Evolutionary conservation across 2,113 vertebrate genomes (phyloP).

Genomic region (Leucoraja erinaceus): DNA sequence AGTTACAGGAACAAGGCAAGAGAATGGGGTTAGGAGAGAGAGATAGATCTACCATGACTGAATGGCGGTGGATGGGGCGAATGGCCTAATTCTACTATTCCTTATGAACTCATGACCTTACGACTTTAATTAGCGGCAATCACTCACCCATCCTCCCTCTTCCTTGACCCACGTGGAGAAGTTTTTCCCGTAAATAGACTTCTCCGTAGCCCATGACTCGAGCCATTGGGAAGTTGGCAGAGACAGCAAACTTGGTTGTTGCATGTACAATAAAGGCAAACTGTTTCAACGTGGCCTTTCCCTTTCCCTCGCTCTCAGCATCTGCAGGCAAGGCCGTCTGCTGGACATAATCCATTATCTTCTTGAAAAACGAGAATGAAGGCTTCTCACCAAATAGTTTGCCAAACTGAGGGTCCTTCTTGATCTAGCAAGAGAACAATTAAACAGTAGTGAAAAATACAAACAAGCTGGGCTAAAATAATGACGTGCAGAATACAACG

Average conservation of each 20-base stretch:
- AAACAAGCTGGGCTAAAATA: not conserved
- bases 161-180: not conserved
- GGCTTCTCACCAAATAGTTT: not conserved
- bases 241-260: constrained; percentile 13
- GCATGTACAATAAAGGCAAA: constrained; percentile 26
- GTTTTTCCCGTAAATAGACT: constrained; percentile 5
- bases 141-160: constrained; percentile 24
- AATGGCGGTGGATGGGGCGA: too few relatives aligned
- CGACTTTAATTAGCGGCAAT: not conserved
- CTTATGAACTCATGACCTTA: too few relatives aligned
- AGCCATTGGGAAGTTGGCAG: constrained; percentile 1
- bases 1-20: too few relatives aligned
- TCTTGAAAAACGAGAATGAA: constrained; percentile 1
- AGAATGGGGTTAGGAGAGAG: too few relatives aligned
- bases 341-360: not conserved
- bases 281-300: not conserved
- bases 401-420: constrained; percentile 10
- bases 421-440: not conserved
- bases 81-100: too few relatives aligned
- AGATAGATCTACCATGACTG: too few relatives aligned
- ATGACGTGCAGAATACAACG: not conserved
- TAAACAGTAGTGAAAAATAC: too few relatives aligned
- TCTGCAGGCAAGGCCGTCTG: not conserved
- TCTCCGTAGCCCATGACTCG: constrained; percentile 20
- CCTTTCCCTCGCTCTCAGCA: not conserved